These are phyloP conservation scores for Epistrophe eligans DNA, from an alignment of 2,888 invertebrate species.

Conservation along the genomic window DNA sequence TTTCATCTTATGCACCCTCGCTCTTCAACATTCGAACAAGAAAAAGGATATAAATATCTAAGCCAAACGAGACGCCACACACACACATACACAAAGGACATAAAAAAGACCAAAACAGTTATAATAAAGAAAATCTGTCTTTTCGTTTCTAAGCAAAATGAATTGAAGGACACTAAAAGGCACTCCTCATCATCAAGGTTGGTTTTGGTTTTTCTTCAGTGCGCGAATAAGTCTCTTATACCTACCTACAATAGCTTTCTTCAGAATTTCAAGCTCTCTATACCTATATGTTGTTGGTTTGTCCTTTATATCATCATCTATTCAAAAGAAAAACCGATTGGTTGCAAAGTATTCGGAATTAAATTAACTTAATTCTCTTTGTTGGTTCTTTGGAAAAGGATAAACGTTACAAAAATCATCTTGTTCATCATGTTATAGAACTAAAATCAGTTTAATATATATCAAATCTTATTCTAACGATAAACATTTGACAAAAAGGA, in stretches of 20 bases:
- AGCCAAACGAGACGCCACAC: not conserved
- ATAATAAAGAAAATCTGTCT: slow-evolving; percentile 67
- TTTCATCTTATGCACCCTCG: slow-evolving; percentile 35
- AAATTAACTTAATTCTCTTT: slow-evolving; percentile 55
- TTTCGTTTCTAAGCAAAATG: slow-evolving; percentile 53
- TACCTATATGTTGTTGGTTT: slow-evolving; percentile 1
- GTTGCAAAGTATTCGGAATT: slow-evolving; percentile 35
- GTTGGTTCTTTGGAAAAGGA: slow-evolving; percentile 20
- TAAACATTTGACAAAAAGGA: slow-evolving; percentile 18
- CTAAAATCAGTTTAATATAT: too few relatives aligned
- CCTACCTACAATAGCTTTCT: not conserved
- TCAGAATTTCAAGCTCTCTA: not conserved
- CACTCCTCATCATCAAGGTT: slow-evolving; percentile 57
- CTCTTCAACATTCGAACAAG: slow-evolving; percentile 3
- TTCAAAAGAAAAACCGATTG: slow-evolving; percentile 30
- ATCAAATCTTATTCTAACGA: not conserved
- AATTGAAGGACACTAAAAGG: slow-evolving; percentile 72
- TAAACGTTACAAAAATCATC: slow-evolving; percentile 5
- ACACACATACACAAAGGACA: not conserved
- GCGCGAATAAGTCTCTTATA: not conserved
- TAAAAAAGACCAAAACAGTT: slow-evolving; percentile 22
- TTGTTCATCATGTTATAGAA: slow-evolving; percentile 4
- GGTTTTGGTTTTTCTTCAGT: not conserved
- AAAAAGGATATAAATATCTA: not conserved
- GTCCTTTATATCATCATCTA: slow-evolving; percentile 8